These are phyloP conservation scores for Crotophaga sulcirostris DNA, from an alignment of 2,113 vertebrate species.

Conservation along the genomic window DNA sequence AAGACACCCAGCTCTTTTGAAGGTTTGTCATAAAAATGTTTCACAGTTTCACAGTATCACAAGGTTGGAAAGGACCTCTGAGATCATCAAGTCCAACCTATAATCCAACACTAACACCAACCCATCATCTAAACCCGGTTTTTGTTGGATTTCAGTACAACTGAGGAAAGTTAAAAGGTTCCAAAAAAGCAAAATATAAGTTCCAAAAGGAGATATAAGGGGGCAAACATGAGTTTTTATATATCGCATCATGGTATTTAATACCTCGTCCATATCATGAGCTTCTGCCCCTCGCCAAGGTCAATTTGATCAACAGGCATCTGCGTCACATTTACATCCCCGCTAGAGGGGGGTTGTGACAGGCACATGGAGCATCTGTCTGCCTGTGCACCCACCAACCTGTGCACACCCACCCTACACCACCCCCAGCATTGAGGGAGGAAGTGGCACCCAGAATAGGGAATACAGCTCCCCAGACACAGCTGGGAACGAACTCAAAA, in stretches of 20 bases:
- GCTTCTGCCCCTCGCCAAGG: background rate
- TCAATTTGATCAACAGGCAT: background rate
- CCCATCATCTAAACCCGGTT: too few species aligned
- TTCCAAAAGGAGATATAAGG: background rate
- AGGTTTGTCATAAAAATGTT: background rate
- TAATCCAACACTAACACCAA: too few species aligned
- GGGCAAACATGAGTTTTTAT: background rate
- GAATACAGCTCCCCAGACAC: background rate
- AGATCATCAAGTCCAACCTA: too few species aligned
- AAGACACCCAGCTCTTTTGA: background rate
- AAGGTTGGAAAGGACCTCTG: too few species aligned
- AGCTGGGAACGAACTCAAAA: background rate
- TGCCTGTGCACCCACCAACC: background rate
- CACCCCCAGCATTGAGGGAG: background rate
- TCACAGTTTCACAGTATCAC: too few species aligned
- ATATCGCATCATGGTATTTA: background rate
- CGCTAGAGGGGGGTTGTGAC: background rate
- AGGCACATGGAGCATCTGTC: background rate
- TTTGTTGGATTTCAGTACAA: background rate
- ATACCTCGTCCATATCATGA: background rate
- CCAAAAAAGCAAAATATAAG: background rate
- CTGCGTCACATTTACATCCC: background rate
- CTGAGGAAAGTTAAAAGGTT: background rate
- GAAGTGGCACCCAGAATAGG: fast-evolving
- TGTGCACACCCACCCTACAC: background rate